Evolutionary conservation across 92 coral and sea anemone genomes (phyloP), one percentile per base, ranked within the genome.

Genomic region (Micromussa lordhowensis): DNA sequence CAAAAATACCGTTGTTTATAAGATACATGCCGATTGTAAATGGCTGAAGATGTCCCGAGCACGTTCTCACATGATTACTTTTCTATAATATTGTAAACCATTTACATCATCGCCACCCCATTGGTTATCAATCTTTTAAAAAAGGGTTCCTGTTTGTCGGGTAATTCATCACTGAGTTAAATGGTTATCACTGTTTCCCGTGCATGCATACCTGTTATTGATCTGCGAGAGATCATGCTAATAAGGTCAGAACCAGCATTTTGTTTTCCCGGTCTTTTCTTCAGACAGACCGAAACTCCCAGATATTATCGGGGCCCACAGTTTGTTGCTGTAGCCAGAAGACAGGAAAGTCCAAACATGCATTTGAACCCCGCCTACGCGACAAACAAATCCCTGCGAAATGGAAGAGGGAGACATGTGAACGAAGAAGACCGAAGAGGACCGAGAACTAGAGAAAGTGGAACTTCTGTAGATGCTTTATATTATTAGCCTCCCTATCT

Each of bases 251-350:
- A 8, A 19, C 24, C 12, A 64, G 21, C 30, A 72, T 18, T 51
- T 59, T 49, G 31, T 13, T 32, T 58, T 79, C 40, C 73, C 38
- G 36, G 38, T 57, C 66, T 74, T 75, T 74, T 29, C 81, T 36
- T 84, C 74, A 84, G 88, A 84, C 80, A 26, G 59, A 26, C 71
- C 26, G 80, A 84, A 34, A 51, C 58, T 75, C 80, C 57, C 58
- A 34, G 76, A 18, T 84, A 77, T 75, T 59, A 75, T 2, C 88
- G 71, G 10, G 34, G 58, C 30, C 77, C 68, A 19, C 32, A 84
- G 13, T 51, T 48, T 31, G 26, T 8, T 9, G 48, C 77, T 29
- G 72, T 38, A 18, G 69, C 71, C 38, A 49, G 44, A 75, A 84
- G 81, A 38, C 80, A 78, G 18, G 81, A 73, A 12, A 34, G 73